These are phyloP conservation scores for Liodrosophila aerea DNA, from an alignment of 2,888 invertebrate species.

Conservation along the genomic window DNA sequence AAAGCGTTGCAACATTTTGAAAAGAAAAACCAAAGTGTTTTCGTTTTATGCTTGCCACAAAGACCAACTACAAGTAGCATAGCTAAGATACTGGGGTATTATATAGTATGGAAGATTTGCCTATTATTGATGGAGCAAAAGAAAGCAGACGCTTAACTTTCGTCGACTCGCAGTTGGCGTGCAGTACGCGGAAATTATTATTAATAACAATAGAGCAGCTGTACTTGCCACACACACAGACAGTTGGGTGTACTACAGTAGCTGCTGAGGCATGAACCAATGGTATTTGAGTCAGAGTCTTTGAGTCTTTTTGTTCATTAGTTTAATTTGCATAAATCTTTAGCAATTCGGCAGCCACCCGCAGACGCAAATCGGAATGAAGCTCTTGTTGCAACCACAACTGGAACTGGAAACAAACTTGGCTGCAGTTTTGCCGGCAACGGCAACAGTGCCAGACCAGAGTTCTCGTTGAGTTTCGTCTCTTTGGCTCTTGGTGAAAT, in stretches of 20 bases:
- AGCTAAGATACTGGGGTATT: not conserved
- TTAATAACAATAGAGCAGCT: conserved; percentile 65
- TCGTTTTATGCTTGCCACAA: conserved; percentile 24
- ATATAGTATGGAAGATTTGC: conserved; percentile 34
- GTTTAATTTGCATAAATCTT: conserved; percentile 73
- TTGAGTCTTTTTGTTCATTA: conserved; percentile 70
- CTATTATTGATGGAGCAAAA: conserved; percentile 53
- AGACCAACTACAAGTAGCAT: not conserved
- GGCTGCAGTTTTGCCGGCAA: conserved; percentile 29
- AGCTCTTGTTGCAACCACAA: not conserved
- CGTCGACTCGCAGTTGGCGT: conserved; percentile 57
- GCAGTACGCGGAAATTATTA: conserved; percentile 74
- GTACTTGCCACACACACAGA: conserved; percentile 28
- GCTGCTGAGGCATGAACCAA: not conserved
- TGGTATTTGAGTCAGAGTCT: conserved; percentile 40
- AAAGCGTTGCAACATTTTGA: conserved; percentile 70
- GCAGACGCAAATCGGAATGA: conserved; percentile 1
- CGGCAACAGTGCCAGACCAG: too few relatives aligned
- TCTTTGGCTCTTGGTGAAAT: conserved; percentile 64
- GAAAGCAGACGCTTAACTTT: conserved; percentile 63
- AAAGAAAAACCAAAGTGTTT: conserved; percentile 63
- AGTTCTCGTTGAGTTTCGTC: conserved; percentile 34
- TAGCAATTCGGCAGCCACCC: conserved; percentile 51
- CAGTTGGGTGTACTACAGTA: not conserved
- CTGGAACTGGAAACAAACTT: conserved; percentile 31